Evolutionary conservation across 1,140 invertebrate species (phyloP).

Genomic region (Drosophila malerkotliana): DNA sequence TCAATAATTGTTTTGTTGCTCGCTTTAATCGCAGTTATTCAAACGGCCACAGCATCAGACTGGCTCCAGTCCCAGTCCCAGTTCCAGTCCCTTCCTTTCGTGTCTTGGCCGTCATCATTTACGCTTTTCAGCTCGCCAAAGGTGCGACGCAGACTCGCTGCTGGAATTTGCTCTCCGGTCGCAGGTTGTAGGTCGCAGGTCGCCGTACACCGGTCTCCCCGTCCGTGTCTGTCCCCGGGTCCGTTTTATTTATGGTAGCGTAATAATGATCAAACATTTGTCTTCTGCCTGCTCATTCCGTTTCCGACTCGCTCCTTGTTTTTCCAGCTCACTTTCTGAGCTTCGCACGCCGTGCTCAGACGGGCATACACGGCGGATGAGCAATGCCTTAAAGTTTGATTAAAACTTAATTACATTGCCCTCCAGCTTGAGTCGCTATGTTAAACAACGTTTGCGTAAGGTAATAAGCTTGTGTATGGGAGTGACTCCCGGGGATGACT

Average conservation of each 20-base stretch:
- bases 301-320: conserved; percentile 15
- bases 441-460: conserved; percentile 54
- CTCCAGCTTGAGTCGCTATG: conserved; percentile 10
- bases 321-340: conserved; percentile 41
- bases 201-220: conserved; percentile 4
- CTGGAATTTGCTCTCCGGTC: conserved; percentile 34
- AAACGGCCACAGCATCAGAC: conserved; percentile 43
- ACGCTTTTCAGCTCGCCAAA: conserved; percentile 41
- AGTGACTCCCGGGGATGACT: conserved; percentile 38
- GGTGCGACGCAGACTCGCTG: conserved; percentile 41
- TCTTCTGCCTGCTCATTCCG: conserved; percentile 50
- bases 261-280: conserved; percentile 82
- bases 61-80: background rate
- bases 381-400: conserved; percentile 72
- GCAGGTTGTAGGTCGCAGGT: background rate
- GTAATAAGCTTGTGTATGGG: conserved; percentile 57
- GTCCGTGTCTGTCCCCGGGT: conserved; percentile 57
- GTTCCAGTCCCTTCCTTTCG: background rate
- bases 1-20: conserved; percentile 80
- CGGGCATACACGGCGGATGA: conserved; percentile 49
- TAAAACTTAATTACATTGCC: conserved; percentile 70
- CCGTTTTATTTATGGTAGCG: conserved; percentile 73
- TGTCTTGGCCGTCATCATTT: conserved; percentile 34
- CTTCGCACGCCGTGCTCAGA: conserved; percentile 17
- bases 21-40: conserved; percentile 79